Evolutionary conservation across 2,888 invertebrate genomes (phyloP).

Genomic region (Xestia ashworthii): DNA sequence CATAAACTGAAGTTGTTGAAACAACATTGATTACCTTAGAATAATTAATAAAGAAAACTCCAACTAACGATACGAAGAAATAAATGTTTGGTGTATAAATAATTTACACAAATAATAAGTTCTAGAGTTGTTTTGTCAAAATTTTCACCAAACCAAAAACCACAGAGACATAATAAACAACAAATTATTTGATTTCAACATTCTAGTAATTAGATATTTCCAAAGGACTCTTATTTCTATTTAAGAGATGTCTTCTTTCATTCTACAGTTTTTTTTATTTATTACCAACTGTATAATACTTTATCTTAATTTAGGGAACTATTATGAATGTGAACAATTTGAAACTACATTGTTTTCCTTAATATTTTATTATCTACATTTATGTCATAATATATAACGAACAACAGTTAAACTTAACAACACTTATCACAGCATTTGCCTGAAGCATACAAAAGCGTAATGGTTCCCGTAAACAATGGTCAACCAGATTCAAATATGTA

Average conservation of each 20-base stretch:
- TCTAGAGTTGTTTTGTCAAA: background rate
- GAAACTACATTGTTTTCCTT: constrained; percentile 37
- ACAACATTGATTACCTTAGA: background rate
- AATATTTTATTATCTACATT: constrained; percentile 46
- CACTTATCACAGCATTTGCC: constrained; percentile 41
- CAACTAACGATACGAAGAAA: background rate
- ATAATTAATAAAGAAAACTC: constrained; percentile 9
- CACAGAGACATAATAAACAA: background rate
- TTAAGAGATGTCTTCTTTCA: background rate
- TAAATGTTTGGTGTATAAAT: constrained; percentile 2
- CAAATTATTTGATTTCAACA: background rate
- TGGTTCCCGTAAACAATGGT: constrained; percentile 17
- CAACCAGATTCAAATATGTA: background rate
- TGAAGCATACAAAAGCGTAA: constrained; percentile 53
- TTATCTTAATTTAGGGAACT: background rate
- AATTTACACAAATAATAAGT: constrained; percentile 7
- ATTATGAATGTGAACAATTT: constrained; percentile 33
- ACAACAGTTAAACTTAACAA: constrained; percentile 38
- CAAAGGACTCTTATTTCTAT: background rate
- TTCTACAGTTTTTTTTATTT: background rate
- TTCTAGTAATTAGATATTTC: constrained; percentile 1
- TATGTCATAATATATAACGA: constrained; percentile 10
- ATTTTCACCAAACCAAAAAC: constrained; percentile 21
- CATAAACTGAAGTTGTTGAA: background rate
- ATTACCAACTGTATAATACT: background rate